Evolutionary conservation across 2,888 invertebrate species (phyloP), one percentile per base, ranked within the genome.

Genomic region (Aphodius granarius): DNA sequence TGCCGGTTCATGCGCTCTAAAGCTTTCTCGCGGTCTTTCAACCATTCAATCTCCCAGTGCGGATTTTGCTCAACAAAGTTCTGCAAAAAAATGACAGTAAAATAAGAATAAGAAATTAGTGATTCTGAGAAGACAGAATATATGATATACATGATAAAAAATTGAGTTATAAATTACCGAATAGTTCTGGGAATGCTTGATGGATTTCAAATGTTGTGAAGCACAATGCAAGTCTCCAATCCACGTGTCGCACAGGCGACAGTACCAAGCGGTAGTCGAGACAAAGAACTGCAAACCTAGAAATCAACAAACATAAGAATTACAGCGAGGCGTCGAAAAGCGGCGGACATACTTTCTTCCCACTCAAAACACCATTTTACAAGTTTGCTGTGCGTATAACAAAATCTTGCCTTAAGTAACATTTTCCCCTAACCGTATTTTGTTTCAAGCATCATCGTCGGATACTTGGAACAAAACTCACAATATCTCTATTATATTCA

Each of bases 191-290:
- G 94, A 92, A 88, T 96, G 96, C 20, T 89, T 88, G 77, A 92
- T 89, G 0, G 94, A 95, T 85, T 95, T 95, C 77, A 96, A 89
- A 87, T 96, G 96, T 0, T 94, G 91, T 9, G 95, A 95, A 0
- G 96, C 96, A 85, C 96, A 95, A 86, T 95, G 95, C 78, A 95
- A 89, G 85, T 96, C 96, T 0, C 96, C 96, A 83, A 96, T 95
- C 93, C 96, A 96, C 81, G 92, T 90, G 84, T 94, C 93, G 83
- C 96, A 96, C 78, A 96, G 89, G 85, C 95, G 95, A 88, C 96
- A 96, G 88, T 94, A 96, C 96, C 96, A 96, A 23, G 95, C 94
- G 5, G 94, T 94, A 0, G 95, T 93, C 2, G 96, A 94, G 81
- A 94, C 93, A 88, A 96, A 94, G 89, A 96, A 96, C 85, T 96